Evolutionary conservation across 1,140 invertebrate species (phyloP).

Genomic region (Phocides pigmalion): DNA sequence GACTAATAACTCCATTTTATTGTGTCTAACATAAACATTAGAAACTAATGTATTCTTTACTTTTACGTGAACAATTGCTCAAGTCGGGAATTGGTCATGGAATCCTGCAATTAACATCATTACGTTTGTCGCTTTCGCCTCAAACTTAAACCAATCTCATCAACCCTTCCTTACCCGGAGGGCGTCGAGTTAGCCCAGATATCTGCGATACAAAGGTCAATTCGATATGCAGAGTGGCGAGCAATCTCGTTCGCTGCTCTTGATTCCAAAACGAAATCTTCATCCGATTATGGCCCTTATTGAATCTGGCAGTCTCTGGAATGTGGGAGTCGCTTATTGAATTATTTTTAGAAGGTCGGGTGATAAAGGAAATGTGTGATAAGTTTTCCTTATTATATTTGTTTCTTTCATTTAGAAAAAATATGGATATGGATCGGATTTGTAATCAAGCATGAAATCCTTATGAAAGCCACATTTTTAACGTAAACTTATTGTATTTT

Average conservation of each 20-base stretch:
- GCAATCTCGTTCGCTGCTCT: conserved; percentile 26
- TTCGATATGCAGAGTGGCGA: conserved; percentile 29
- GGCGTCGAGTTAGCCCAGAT: conserved; percentile 26
- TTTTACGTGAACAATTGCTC: too few relatives aligned
- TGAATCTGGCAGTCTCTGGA: conserved; percentile 13
- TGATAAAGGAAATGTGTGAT: conserved; percentile 15
- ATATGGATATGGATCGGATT: too few relatives aligned
- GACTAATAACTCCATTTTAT: too few relatives aligned
- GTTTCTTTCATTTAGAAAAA: too few relatives aligned
- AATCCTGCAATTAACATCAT: too few relatives aligned
- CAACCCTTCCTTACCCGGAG: conserved; percentile 10
- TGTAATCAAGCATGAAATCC: too few relatives aligned
- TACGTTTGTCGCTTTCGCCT: conserved; percentile 11
- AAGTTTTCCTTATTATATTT: conserved; percentile 12
- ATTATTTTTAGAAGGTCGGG: conserved; percentile 3
- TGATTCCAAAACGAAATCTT: conserved; percentile 23
- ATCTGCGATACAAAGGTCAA: conserved; percentile 31
- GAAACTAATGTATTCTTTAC: too few relatives aligned
- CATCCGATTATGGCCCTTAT: conserved; percentile 27
- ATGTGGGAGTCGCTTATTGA: conserved; percentile 17
- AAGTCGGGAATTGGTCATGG: too few relatives aligned
- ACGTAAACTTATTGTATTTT: too few relatives aligned
- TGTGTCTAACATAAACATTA: too few relatives aligned
- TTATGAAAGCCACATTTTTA: too few relatives aligned
- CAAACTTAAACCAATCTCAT: conserved; percentile 10